Evolutionary conservation across 2,797 vertebrate genomes (phyloP).

Genomic region (Anguilla obscura): DNA sequence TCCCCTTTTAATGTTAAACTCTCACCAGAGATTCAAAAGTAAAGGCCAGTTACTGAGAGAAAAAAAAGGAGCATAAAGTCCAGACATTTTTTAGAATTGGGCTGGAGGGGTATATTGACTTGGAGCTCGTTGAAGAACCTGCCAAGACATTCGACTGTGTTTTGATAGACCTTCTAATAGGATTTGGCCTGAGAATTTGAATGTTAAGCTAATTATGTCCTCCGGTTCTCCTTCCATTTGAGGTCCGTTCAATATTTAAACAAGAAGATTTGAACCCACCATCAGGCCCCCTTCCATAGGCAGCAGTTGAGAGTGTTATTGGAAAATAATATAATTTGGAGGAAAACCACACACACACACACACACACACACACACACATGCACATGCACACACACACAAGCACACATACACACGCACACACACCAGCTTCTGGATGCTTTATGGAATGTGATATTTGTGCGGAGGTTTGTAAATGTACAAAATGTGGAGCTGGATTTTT

Average conservation of each 20-base stretch:
- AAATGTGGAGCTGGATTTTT: neutral
- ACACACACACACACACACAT: neutral
- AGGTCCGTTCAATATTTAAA: conserved; percentile 36
- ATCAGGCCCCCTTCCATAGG: neutral
- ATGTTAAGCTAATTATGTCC: conserved; percentile 62
- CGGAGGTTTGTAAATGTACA: neutral
- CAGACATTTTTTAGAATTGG: conserved; percentile 43
- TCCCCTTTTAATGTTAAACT: conserved; percentile 34
- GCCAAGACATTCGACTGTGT: conserved; percentile 39
- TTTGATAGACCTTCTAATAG: conserved; percentile 50
- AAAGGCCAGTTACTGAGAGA: conserved; percentile 27
- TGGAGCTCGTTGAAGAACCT: conserved; percentile 41
- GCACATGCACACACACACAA: conserved; percentile 28
- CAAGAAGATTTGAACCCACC: conserved; percentile 29
- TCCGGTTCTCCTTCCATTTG: conserved; percentile 32
- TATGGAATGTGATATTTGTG: neutral
- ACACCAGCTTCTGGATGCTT: neutral
- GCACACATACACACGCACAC: conserved; percentile 31
- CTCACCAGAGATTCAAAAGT: conserved; percentile 31
- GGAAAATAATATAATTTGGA: conserved; percentile 27
- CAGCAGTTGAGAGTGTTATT: neutral
- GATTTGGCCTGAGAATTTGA: conserved; percentile 58
- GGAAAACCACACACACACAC: conserved; percentile 1
- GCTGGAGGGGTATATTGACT: conserved; percentile 41
- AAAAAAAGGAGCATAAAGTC: conserved; percentile 36